Evolutionary conservation across 2,888 invertebrate genomes (phyloP), one percentile per base, ranked within the genome.

Genomic region (Tenthredo amoena): DNA sequence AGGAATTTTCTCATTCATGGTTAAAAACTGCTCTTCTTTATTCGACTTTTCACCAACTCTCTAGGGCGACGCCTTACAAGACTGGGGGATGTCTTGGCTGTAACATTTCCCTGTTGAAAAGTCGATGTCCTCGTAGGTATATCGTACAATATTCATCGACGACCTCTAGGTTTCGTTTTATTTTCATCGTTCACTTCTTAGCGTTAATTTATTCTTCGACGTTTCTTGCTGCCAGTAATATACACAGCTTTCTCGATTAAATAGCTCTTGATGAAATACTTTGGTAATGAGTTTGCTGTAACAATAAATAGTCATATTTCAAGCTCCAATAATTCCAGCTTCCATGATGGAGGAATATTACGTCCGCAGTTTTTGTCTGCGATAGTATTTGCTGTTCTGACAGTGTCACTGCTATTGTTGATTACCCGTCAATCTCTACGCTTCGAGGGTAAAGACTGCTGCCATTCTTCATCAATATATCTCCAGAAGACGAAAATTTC

Each of bases 1-100:
- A 40, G 79, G 62, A 81, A 81, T 62, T 81, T 81, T 81, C 40
- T 81, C 37, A 81, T 81, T 81, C 79, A 81, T 81, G 79, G 79
- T 37, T 58, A 31, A 81, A 81, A 81, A 58, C 62, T 81, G 62
- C 9, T 62, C 79, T 81, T 81, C 79, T 81, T 81, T 81, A 40
- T 81, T 40, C 62, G 62, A 62, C 21, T 40, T 81, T 81, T 62
- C 62, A 62, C 50, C 37, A 55, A 55, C 34, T 79, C 12, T 55
- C 31, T 50, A 55, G 77, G 26, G 47, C 76, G 43, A 21, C 47
- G 10, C 9, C 76, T 26, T 47, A 7, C 15, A 79, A 7, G 15
- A n/a, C 37, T 21, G 12, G 40, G 62, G 40, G 79, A n/a, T 62
- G 50, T 7, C 55, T 26, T 77, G 26, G 31, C 47, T 68, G 68